Base-by-base conservation (phyloP, 2,797 vertebrate genomes). In the Cyprinodon diabolis region DNA sequence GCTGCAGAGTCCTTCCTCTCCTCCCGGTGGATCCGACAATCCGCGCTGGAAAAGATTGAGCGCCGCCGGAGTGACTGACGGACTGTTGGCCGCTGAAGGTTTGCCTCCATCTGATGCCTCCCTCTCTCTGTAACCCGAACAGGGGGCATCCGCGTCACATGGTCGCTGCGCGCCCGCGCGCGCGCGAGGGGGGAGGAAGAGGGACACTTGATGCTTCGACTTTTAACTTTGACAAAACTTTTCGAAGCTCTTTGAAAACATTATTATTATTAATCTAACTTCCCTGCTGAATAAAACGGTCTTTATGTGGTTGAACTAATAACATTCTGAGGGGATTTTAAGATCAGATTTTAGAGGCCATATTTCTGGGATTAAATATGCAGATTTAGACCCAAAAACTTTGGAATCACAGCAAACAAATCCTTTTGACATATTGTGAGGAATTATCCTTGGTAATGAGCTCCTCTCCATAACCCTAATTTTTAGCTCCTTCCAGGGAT, bases 121-220 rank as follows among this genome's bases (percentile, higher is more conserved):
- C 76, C 83, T 84, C 84, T 69, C 77, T 71, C 86, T 87, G 89
- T 87, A 93, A 94, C 90, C 79, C 76, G 89, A 94, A 86, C 86
- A 86, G 84, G 79, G 91, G 86, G 65, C 79, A 88, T 80, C 79
- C 85, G 84, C 69, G 60, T 94, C 92, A 93, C 93, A 92, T 91
- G 90, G 78, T 84, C 79, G 54, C 25, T 21, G 71, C 43, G 80
- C 73, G 71, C 5, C 30, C 30, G 73, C 45, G 81, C 57, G 74
- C 55, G 79, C 48, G 69, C 51, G 40, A 14, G 23, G 71, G 40
- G 77, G 30, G 67, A 60, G 74, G 49, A 71, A 58, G 68, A 68
- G 10, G 17, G 56, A 72, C 15, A 19, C 6, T 12, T 13, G 56
- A 15, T 52, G 40, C 51, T 54, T 37, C 4, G 23, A 19, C 30